These are phyloP conservation scores for Procavia capensis DNA, from an alignment of 2,113 vertebrate genomes.

Conservation along the genomic window DNA sequence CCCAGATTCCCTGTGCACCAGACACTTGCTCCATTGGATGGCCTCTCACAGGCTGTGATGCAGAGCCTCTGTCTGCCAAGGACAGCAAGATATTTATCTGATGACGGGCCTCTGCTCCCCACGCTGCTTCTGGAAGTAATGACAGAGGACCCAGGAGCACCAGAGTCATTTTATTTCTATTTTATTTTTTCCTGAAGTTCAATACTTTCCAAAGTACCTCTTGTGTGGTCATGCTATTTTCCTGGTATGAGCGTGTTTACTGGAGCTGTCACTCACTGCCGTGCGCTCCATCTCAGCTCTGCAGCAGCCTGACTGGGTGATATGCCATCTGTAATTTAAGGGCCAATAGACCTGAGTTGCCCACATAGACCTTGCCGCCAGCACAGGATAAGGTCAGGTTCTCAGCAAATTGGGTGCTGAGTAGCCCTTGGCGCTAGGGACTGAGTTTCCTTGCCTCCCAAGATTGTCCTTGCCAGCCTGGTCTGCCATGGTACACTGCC, in stretches of 20 bases:
- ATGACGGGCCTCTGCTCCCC: background rate
- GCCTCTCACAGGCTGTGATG: fast-evolving
- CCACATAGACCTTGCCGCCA: constrained; percentile 51
- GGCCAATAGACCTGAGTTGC: constrained; percentile 53
- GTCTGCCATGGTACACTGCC: fast-evolving
- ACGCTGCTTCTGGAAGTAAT: background rate
- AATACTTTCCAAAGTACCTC: constrained; percentile 55
- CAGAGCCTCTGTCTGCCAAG: background rate
- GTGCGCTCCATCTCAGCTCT: background rate
- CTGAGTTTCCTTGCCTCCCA: background rate
- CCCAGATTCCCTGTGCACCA: fast-evolving
- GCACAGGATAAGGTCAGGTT: constrained; percentile 54
- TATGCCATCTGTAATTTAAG: constrained; percentile 45
- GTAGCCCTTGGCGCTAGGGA: background rate
- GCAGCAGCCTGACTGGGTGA: background rate
- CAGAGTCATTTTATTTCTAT: constrained; percentile 73
- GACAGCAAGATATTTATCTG: background rate
- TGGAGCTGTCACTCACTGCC: constrained; percentile 66
- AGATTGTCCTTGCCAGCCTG: fast-evolving
- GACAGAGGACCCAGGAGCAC: background rate
- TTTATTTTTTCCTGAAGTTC: constrained; percentile 78
- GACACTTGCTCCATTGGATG: fast-evolving
- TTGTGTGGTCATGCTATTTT: constrained; percentile 63
- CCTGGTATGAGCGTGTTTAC: constrained; percentile 70
- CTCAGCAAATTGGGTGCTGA: constrained; percentile 67